phyloP scores from a whole-genome alignment of 2,113 vertebrate genomes.

The Ibidorhyncha struthersii region DNA sequence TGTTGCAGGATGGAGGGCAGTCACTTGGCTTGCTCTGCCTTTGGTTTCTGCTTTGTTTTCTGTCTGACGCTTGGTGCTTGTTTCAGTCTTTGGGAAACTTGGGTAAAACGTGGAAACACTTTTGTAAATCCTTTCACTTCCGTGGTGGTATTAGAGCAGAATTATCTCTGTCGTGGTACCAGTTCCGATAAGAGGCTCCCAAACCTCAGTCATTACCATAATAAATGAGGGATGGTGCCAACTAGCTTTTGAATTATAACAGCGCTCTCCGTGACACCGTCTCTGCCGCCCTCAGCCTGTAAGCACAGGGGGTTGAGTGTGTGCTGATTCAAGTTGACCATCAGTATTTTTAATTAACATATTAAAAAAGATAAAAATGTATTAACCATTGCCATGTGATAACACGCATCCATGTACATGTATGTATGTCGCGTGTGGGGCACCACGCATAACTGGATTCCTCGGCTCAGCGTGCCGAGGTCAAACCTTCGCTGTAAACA shows the following conservation, averaged over 20 bases:
- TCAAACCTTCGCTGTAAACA: conserved; percentile 21
- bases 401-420: not conserved
- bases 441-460: not conserved
- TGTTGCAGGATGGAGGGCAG: not conserved
- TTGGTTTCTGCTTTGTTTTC: not conserved
- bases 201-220: not conserved
- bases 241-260: not conserved
- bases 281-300: not conserved
- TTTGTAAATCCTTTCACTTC: not conserved
- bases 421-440: not conserved
- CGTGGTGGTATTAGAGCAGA: not conserved
- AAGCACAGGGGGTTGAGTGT: not conserved
- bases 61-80: not conserved
- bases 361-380: conserved; percentile 24
- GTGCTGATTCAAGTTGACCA: not conserved
- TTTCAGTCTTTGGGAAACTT: not conserved
- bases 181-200: not conserved
- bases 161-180: not conserved
- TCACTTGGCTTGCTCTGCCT: not conserved
- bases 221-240: not conserved
- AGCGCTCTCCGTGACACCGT: not conserved
- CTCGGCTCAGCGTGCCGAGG: not conserved
- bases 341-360: not conserved
- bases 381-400: not conserved
- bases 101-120: not conserved